Conservation (phyloP, 2,888 invertebrate genomes). For the Xestobium rufovillosum region DNA sequence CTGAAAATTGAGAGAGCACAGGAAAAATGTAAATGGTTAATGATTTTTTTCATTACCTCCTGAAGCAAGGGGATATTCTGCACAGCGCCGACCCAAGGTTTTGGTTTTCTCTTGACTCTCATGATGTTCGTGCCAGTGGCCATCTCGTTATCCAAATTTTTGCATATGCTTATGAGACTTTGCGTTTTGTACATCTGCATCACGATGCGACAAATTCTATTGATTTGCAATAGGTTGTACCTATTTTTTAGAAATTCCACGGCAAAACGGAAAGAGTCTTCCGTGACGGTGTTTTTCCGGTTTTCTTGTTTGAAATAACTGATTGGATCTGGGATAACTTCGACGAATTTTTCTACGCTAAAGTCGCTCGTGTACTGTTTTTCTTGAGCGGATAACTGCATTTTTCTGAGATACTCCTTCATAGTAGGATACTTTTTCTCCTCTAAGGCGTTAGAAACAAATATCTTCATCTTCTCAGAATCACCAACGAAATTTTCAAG, state of each 20-base stretch:
- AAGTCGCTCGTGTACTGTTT: constrained; percentile 43
- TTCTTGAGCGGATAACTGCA: constrained; percentile 37
- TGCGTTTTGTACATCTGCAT: too few species aligned
- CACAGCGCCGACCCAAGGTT: constrained; percentile 13
- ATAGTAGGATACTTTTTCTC: constrained; percentile 30
- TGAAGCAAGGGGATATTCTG: constrained; percentile 37
- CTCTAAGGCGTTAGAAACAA: constrained; percentile 28
- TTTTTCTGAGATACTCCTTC: constrained; percentile 30
- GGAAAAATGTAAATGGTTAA: constrained; percentile 8
- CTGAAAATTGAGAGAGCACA: too few species aligned
- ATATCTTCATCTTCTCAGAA: constrained; percentile 23
- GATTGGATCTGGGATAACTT: constrained; percentile 43
- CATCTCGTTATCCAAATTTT: too few species aligned
- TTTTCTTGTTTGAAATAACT: constrained; percentile 31
- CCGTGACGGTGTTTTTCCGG: constrained; percentile 15
- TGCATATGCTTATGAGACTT: not conserved
- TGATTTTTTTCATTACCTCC: constrained; percentile 33
- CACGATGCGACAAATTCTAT: too few species aligned
- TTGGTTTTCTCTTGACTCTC: not conserved
- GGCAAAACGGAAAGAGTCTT: constrained; percentile 6
- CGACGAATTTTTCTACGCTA: constrained; percentile 40
- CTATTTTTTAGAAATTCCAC: not conserved
- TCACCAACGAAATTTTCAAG: constrained; percentile 24
- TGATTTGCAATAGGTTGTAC: too few species aligned
- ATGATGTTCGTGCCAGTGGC: too few species aligned